A percentile compares a stretch with the other conserved stretches of the same genome.
phyloP scores from a whole-genome alignment of 2,113 vertebrate genomes.

The Lethenteron reissneri region DNA sequence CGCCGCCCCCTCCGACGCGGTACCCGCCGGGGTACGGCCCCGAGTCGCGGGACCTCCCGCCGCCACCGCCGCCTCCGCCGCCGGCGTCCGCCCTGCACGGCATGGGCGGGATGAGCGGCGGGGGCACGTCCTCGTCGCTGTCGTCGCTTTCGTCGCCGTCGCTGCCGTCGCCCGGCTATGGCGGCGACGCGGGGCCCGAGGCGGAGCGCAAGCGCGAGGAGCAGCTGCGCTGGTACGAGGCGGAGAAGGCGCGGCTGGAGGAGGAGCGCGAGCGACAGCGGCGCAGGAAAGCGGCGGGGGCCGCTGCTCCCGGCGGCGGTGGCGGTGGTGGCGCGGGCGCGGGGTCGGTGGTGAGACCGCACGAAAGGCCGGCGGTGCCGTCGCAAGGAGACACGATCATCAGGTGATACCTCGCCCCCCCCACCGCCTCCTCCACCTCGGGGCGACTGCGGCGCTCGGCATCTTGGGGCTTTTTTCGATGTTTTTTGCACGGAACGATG shows the following conservation, averaged over 20 bases:
- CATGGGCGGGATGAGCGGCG: too few species aligned
- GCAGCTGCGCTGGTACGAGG: constrained; percentile 95
- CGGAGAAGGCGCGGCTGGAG: constrained; percentile 83
- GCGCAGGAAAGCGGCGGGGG: constrained; percentile 63
- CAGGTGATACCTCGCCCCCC: too few species aligned
- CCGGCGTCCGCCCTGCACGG: constrained; percentile 26
- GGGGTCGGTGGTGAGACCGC: too few species aligned
- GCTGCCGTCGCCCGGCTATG: constrained; percentile 25
- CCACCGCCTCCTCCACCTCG: too few species aligned
- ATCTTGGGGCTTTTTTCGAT: too few species aligned
- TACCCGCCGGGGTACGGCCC: constrained; percentile 33
- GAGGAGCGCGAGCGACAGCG: constrained; percentile 82
- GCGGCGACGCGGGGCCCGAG: constrained; percentile 25
- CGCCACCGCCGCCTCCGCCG: constrained; percentile 43
- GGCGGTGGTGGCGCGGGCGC: too few species aligned
- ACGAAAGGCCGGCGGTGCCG: too few species aligned
- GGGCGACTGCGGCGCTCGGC: too few species aligned
- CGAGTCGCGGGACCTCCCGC: not conserved
- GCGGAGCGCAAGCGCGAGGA: constrained; percentile 46
- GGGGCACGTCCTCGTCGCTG: too few species aligned
- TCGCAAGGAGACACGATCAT: too few species aligned
- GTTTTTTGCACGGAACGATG: constrained; percentile 19
- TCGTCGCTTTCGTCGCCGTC: constrained; percentile 18
- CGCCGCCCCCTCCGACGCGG: constrained; percentile 56
- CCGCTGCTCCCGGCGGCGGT: too few species aligned